Conservation (phyloP, 1,140 invertebrate species). For the Calliphora vicina region DNA sequence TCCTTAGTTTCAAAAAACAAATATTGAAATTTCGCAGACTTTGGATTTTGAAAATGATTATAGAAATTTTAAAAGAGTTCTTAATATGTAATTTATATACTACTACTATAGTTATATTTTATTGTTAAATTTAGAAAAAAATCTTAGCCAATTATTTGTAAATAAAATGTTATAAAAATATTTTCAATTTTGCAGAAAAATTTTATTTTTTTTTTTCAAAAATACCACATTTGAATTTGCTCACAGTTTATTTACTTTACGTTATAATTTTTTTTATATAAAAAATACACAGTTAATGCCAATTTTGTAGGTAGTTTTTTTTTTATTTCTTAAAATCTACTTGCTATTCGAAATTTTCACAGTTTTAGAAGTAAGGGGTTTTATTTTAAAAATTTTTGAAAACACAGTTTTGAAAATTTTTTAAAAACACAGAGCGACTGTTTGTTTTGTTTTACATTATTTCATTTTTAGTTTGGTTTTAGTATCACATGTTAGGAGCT, state of each 20-base stretch:
- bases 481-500: conserved; percentile 25
- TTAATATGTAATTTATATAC: too few species aligned
- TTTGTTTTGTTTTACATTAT: neutral
- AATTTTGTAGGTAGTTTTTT: neutral
- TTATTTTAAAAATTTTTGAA: neutral
- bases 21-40: neutral
- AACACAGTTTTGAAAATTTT: neutral
- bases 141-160: conserved; percentile 16
- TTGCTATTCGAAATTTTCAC: neutral
- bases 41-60: neutral
- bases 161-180: neutral
- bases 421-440: conserved; percentile 19
- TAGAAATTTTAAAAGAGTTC: too few species aligned
- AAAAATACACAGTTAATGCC: neutral
- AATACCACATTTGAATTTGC: conserved; percentile 8
- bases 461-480: neutral
- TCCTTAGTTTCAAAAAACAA: neutral
- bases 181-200: neutral
- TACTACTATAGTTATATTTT: neutral
- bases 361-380: too few species aligned
- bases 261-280: neutral
- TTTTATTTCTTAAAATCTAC: neutral
- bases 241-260: conserved; percentile 21
- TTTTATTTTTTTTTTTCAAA: conserved; percentile 11
- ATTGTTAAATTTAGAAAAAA: neutral